These are phyloP conservation scores for Cladopsammia gracilis DNA, from an alignment of 64 coral and sea anemone genomes.

Conservation along the genomic window DNA sequence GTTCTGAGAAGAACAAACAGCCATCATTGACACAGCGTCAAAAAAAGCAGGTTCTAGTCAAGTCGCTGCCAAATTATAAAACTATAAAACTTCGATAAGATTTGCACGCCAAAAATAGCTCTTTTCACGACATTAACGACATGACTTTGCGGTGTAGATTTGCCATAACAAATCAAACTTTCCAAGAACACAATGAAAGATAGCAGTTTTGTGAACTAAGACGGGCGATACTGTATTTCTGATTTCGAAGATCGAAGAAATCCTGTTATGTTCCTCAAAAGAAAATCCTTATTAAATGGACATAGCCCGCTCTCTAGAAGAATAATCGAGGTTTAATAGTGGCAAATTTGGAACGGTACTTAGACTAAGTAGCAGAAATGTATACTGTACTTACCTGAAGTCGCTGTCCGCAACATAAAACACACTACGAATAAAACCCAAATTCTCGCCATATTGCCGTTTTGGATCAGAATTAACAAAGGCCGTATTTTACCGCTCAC, in stretches of 20 bases:
- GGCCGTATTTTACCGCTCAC: not conserved
- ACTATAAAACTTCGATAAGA: not conserved
- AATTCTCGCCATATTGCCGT: not conserved
- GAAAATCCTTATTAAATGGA: too few species aligned
- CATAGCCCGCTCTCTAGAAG: too few species aligned
- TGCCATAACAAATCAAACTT: not conserved
- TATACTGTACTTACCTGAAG: conserved; percentile 8
- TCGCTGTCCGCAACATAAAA: not conserved
- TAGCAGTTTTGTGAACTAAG: not conserved
- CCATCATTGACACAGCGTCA: not conserved
- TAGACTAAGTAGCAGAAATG: not conserved
- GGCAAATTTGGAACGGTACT: too few species aligned
- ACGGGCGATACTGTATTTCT: not conserved
- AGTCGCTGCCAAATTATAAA: not conserved
- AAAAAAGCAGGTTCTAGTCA: not conserved
- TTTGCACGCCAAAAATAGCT: not conserved
- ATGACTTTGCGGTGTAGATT: too few species aligned
- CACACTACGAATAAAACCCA: not conserved
- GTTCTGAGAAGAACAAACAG: conserved; percentile 11
- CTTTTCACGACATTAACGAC: too few species aligned
- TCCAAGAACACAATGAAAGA: not conserved
- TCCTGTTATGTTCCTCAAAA: too few species aligned
- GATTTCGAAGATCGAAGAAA: not conserved
- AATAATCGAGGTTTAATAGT: too few species aligned
- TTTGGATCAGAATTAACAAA: not conserved